Evolutionary conservation across 2,113 vertebrate genomes (phyloP).

Genomic region (Procavia capensis): DNA sequence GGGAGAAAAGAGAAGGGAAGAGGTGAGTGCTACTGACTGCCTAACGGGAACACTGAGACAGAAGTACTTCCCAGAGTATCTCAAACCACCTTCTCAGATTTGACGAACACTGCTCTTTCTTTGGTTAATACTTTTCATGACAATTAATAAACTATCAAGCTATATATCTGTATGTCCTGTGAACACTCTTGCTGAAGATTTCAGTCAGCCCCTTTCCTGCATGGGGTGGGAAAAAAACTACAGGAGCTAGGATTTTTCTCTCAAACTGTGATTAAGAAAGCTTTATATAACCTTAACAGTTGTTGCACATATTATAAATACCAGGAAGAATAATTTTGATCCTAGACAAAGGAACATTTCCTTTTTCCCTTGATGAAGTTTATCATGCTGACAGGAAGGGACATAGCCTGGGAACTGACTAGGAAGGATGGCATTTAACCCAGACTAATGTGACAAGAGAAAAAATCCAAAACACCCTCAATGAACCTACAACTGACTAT

Average conservation of each 20-base stretch:
- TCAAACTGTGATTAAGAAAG: background rate
- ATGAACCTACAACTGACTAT: background rate
- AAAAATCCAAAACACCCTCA: background rate
- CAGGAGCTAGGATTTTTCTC: background rate
- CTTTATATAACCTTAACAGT: background rate
- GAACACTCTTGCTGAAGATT: background rate
- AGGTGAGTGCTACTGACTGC: background rate
- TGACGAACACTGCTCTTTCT: background rate
- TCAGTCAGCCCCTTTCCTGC: background rate
- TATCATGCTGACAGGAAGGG: background rate
- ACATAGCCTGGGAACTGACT: background rate
- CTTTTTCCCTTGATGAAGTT: background rate
- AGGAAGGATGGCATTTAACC: background rate
- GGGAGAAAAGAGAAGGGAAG: background rate
- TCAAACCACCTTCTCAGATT: background rate
- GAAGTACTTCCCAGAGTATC: background rate
- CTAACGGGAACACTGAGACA: background rate
- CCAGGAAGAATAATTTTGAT: background rate
- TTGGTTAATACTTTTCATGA: background rate
- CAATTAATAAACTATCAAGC: background rate
- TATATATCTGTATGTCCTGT: background rate
- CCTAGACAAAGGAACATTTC: background rate
- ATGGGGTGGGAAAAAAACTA: background rate
- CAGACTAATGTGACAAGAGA: background rate
- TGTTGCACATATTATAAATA: background rate